These are phyloP conservation scores for Hipparchia sbordonii DNA, from an alignment of 2,888 invertebrate genomes.

Conservation along the genomic window DNA sequence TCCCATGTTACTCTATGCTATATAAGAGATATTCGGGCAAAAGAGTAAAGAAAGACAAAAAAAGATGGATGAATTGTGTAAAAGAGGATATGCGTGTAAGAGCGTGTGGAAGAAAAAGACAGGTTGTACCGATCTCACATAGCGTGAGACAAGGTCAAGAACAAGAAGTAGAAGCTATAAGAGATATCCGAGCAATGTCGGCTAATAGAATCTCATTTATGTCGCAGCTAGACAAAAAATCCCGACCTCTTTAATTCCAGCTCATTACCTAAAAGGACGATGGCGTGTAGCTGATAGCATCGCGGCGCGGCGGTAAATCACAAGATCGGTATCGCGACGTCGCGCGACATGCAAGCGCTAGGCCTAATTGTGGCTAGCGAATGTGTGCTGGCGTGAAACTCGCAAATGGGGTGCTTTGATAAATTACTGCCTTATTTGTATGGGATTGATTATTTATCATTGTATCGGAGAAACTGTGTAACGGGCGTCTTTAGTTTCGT, in stretches of 20 bases:
- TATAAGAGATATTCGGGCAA: too few species aligned
- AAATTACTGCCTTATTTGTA: slow-evolving; percentile 29
- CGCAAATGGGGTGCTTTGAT: slow-evolving; percentile 35
- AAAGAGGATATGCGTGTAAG: too few species aligned
- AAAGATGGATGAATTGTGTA: too few species aligned
- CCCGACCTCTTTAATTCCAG: slow-evolving; percentile 41
- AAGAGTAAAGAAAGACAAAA: too few species aligned
- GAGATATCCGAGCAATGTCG: neutral
- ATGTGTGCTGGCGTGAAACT: slow-evolving; percentile 24
- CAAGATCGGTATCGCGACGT: slow-evolving; percentile 63
- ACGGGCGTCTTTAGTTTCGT: neutral
- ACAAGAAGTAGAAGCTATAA: too few species aligned
- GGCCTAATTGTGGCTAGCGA: slow-evolving; percentile 63
- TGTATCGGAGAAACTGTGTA: neutral
- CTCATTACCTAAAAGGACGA: slow-evolving; percentile 64
- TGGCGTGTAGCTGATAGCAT: slow-evolving; percentile 43
- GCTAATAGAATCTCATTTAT: slow-evolving; percentile 12
- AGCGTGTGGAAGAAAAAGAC: too few species aligned
- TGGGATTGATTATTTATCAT: slow-evolving; percentile 16
- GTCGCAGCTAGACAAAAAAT: slow-evolving; percentile 34
- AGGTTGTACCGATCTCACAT: too few species aligned
- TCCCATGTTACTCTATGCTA: too few species aligned
- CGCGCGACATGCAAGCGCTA: slow-evolving; percentile 61
- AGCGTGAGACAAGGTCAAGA: too few species aligned
- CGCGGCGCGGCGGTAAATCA: slow-evolving; percentile 62